Base-by-base conservation (phyloP, 2,797 vertebrate species). In the Mionectes olivaceus region DNA sequence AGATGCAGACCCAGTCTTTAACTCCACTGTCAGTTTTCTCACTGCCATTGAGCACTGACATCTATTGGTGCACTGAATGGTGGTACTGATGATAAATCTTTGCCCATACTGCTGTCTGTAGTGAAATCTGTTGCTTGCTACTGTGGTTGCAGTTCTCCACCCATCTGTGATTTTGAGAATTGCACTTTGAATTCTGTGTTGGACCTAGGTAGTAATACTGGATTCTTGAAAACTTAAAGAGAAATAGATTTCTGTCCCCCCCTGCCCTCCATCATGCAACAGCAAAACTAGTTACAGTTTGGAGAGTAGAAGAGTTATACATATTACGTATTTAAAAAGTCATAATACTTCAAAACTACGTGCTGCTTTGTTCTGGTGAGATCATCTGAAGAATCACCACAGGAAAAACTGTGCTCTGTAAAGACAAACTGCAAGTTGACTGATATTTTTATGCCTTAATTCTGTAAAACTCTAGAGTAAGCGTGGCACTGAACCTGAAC, bases 81-180 rank as follows among this genome's bases (percentile, higher is more conserved):
- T 87, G 83, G 69, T 87, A 56, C 47, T 90, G 69, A 73, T 76
- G 91, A 79, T 93, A 91, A 87, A 77, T 89, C 87, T 92, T 90
- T 90, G 56, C 85, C 86, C 27, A 44, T 76, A 2, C 32, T 87
- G 43, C 70, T 91, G 43, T 52, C 79, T 85, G 75, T 56, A 84
- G 94, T 70, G 76, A 92, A 61, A 80, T 83, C 30, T 63, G 50
- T 83, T 57, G 55, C 94, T 94, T 88, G 83, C 87, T 98, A 96
- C 93, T 87, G 83, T 96, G 98, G 97, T 97, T 94, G 59, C 91
- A 97, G 98, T 93, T 98, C 98, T 98, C 97, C 98, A 98, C 97
- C 98, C 97, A 96, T 96, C 97, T 98, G 97, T 96, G 94, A 94
- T 95, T 94, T 88, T 87, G 94, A 97, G 98, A 98, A 98, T 91